phyloP scores from a whole-genome alignment of 2,888 invertebrate species.

The Emmelina monodactyla region DNA sequence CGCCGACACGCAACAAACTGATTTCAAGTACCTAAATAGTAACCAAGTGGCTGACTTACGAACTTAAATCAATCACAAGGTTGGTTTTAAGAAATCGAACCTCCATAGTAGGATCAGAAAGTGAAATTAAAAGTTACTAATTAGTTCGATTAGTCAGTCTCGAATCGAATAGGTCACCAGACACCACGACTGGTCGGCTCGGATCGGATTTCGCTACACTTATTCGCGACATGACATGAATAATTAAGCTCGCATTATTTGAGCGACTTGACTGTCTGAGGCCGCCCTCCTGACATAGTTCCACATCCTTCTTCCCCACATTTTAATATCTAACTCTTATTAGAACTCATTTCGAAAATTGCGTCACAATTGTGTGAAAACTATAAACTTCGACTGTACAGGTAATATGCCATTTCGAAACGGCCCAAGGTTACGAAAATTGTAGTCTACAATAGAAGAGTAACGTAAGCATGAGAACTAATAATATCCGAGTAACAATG shows the following conservation, averaged over 20 bases:
- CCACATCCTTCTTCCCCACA: conserved; percentile 34
- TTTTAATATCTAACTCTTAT: neutral
- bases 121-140: conserved; percentile 47
- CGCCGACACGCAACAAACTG: conserved; percentile 15
- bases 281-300: conserved; percentile 47
- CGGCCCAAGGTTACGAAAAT: conserved; percentile 44
- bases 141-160: conserved; percentile 41
- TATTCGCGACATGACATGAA: conserved; percentile 43
- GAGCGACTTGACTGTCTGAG: conserved; percentile 27
- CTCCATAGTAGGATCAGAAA: conserved; percentile 32
- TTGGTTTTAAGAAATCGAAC: neutral
- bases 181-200: conserved; percentile 33
- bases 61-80: conserved; percentile 32
- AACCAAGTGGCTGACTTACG: conserved; percentile 13
- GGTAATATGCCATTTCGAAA: conserved; percentile 27
- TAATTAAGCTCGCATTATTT: conserved; percentile 37
- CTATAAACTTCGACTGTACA: too few species aligned
- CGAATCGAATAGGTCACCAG: conserved; percentile 33
- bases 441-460: conserved; percentile 32
- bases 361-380: neutral
- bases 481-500: conserved; percentile 60
- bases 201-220: conserved; percentile 26
- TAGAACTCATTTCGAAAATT: neutral
- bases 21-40: too few species aligned
- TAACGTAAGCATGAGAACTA: conserved; percentile 40